Percentiles rank a stretch among this genome's conserved stretches.
Conservation (phyloP, 1,140 invertebrate species). For the Cotesia typhae region DNA sequence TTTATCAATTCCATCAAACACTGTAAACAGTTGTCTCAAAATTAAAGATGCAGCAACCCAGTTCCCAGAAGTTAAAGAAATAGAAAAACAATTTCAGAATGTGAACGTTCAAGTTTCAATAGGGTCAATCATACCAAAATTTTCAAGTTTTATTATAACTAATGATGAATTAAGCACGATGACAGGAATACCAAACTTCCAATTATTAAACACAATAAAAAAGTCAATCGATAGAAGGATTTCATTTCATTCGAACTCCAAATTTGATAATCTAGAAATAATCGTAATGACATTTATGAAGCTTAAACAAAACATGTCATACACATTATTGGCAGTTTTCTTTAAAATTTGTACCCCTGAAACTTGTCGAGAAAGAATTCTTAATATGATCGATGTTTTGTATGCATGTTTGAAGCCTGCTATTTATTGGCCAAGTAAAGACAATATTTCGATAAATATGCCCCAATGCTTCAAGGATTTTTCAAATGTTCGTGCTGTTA, state of each 20-base stretch:
- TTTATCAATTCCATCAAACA: no score
- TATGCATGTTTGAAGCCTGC: constrained; percentile 35
- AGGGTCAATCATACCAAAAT: constrained; percentile 1
- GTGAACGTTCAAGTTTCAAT: constrained; percentile 27
- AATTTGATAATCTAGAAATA: constrained; percentile 21
- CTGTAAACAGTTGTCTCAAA: not conserved
- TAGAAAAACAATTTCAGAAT: constrained; percentile 6
- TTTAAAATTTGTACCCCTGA: constrained; percentile 31
- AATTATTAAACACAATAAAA: constrained; percentile 31
- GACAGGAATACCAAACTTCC: constrained; percentile 29
- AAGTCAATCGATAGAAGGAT: constrained; percentile 1
- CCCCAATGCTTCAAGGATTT: constrained; percentile 46
- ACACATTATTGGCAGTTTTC: constrained; percentile 33
- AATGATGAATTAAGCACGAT: constrained; percentile 26
- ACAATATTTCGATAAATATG: constrained; percentile 40
- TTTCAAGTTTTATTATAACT: constrained; percentile 28
- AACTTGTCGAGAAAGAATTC: constrained; percentile 40
- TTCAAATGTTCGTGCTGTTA: constrained; percentile 42
- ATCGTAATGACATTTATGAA: constrained; percentile 35
- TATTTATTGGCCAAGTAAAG: constrained; percentile 40
- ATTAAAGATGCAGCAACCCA: not conserved
- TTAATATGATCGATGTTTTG: constrained; percentile 34
- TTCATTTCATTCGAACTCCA: not conserved
- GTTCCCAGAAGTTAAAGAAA: not conserved
- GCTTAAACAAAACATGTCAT: constrained; percentile 43